Evolutionary conservation across 92 coral and sea anemone species (phyloP).

Genomic region (Muricea muricata): DNA sequence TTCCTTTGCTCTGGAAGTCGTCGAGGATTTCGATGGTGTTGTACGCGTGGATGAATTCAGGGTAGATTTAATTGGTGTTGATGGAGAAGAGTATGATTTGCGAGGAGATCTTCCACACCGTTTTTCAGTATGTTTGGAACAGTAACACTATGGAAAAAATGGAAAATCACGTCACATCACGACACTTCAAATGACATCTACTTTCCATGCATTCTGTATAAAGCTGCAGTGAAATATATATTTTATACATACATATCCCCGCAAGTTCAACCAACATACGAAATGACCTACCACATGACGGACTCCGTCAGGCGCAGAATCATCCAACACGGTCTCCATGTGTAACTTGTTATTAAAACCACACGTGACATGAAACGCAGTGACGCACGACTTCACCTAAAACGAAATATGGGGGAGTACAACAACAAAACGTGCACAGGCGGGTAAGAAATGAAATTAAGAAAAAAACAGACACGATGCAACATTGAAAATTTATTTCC

Average conservation of each 20-base stretch:
- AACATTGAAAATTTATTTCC: no score
- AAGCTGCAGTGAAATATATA: no score
- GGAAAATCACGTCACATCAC: no score
- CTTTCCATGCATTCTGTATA: no score
- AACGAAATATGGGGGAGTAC: no score
- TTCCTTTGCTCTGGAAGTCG: conserved; percentile 9
- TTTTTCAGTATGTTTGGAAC: conserved; percentile 86
- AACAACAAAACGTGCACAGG: no score
- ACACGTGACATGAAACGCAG: conserved; percentile 98
- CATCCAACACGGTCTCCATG: conserved; percentile 92
- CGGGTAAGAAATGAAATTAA: no score
- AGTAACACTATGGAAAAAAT: conserved; percentile 73
- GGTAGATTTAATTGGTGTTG: conserved; percentile 67
- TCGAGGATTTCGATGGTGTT: conserved; percentile 13
- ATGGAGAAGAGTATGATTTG: conserved; percentile 40
- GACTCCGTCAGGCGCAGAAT: conserved; percentile 93
- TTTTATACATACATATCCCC: no score
- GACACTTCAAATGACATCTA: no score
- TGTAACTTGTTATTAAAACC: conserved; percentile 88
- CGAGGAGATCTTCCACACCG: conserved; percentile 71
- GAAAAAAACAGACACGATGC: no score
- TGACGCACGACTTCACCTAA: conserved; percentile 93
- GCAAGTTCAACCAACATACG: no score
- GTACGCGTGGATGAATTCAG: conserved; percentile 16
- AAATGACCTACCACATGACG: conserved; percentile 92